Conservation (phyloP, 2,888 invertebrate genomes). For the Holacanthella duospinosa region DNA sequence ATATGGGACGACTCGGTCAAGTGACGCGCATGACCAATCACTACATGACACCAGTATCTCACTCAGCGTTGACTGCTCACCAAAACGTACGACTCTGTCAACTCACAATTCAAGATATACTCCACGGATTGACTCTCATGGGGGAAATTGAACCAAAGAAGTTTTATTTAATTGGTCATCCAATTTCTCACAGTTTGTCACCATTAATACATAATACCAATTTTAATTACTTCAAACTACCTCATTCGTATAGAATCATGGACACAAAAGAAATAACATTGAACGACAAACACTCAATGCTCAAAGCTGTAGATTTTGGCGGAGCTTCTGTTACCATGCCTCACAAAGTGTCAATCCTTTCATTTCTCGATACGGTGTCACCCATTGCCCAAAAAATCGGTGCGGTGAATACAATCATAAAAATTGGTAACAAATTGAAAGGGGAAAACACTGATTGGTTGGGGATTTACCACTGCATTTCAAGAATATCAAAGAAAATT, state of each 20-base stretch:
- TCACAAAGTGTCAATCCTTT: background rate
- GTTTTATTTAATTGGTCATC: background rate
- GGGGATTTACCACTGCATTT: background rate
- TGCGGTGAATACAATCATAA: constrained; percentile 3
- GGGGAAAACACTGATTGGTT: constrained; percentile 9
- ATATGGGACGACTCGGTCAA: background rate
- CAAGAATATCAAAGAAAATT: background rate
- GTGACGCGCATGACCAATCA: background rate
- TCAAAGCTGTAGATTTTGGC: background rate
- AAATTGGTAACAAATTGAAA: background rate
- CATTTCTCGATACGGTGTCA: background rate
- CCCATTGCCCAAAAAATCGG: background rate
- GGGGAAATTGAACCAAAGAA: background rate
- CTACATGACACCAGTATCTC: background rate
- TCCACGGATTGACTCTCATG: background rate
- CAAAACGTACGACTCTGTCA: background rate
- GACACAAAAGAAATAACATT: background rate
- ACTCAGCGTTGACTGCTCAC: background rate
- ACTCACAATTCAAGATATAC: background rate
- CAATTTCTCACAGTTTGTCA: background rate
- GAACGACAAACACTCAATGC: background rate
- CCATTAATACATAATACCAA: background rate
- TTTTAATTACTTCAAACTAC: background rate
- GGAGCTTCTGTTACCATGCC: constrained; percentile 9
- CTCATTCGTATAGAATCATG: background rate